Evolutionary conservation across 2,797 vertebrate genomes (phyloP).

Genomic region (Cuniculus paca): DNA sequence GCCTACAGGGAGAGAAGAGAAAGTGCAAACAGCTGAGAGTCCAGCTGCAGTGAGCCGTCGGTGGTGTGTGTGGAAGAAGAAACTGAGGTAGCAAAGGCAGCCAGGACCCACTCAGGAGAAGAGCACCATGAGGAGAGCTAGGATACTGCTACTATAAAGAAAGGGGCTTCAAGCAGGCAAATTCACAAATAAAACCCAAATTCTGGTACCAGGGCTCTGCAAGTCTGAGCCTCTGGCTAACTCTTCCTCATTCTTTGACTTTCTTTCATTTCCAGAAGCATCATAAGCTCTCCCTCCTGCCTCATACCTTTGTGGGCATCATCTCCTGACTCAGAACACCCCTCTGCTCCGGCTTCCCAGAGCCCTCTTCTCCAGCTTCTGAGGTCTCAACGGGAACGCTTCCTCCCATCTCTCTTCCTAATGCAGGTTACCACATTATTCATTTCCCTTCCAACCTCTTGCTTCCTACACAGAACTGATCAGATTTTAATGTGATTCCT

Average conservation of each 20-base stretch:
- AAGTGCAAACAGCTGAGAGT: not conserved
- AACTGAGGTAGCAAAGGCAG: not conserved
- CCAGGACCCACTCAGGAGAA: not conserved
- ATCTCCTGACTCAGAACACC: not conserved
- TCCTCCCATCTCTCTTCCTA: not conserved
- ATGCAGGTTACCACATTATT: rapidly evolving
- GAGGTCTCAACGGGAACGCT: not conserved
- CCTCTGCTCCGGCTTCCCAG: not conserved
- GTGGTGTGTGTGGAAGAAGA: not conserved
- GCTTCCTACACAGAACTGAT: not conserved
- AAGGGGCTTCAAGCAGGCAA: not conserved
- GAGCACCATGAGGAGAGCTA: not conserved
- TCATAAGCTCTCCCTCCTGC: not conserved
- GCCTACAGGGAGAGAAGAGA: not conserved
- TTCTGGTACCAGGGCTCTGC: not conserved
- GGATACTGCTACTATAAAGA: not conserved
- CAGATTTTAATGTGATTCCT: not conserved
- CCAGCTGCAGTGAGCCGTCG: not conserved
- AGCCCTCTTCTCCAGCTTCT: not conserved
- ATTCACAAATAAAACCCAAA: not conserved
- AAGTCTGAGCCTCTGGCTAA: not conserved
- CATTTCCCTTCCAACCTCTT: not conserved
- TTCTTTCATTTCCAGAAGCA: not conserved
- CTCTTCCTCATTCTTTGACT: not conserved
- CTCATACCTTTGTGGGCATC: not conserved